Percentiles rank a stretch among this genome's conserved stretches.
Conservation (phyloP, 2,888 invertebrate genomes). For the Platerodrilus igneus region DNA sequence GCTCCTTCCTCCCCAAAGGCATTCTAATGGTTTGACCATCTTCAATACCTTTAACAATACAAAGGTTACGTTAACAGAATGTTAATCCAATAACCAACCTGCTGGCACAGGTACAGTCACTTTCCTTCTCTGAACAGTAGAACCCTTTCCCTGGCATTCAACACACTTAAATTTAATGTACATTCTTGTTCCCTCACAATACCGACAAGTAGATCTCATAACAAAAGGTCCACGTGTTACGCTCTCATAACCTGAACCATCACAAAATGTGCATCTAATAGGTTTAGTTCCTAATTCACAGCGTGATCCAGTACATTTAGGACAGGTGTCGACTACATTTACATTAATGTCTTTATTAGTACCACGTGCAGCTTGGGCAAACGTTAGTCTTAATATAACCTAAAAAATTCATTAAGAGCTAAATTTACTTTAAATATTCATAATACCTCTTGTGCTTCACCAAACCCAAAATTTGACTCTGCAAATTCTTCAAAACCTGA, state of each 20-base stretch:
- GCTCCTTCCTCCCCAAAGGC: conserved; percentile 84
- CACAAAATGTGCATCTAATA: conserved; percentile 84
- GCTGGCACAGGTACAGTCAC: conserved; percentile 93
- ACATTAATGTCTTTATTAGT: conserved; percentile 89
- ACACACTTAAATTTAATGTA: conserved; percentile 85
- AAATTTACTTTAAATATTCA: not conserved
- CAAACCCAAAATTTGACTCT: conserved; percentile 86
- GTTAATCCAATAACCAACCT: conserved; percentile 42
- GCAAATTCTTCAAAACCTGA: conserved; percentile 75
- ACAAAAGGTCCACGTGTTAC: conserved; percentile 84
- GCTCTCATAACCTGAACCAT: conserved; percentile 95
- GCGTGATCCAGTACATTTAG: conserved; percentile 78
- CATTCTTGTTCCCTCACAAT: conserved; percentile 80
- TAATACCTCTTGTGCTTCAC: conserved; percentile 80
- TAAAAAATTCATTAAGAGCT: conserved; percentile 41
- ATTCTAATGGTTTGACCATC: conserved; percentile 96
- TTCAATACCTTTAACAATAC: conserved; percentile 62
- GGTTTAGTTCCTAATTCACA: conserved; percentile 91
- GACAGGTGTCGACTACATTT: conserved; percentile 90
- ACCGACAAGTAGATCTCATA: conserved; percentile 92
- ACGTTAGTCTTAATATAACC: conserved; percentile 83
- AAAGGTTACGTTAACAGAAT: conserved; percentile 10
- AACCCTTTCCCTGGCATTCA: conserved; percentile 89
- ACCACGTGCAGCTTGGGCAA: conserved; percentile 92
- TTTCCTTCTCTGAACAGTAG: conserved; percentile 78